Base-by-base conservation (phyloP, 2,888 invertebrate species). In the Protodeltote pygarga region DNA sequence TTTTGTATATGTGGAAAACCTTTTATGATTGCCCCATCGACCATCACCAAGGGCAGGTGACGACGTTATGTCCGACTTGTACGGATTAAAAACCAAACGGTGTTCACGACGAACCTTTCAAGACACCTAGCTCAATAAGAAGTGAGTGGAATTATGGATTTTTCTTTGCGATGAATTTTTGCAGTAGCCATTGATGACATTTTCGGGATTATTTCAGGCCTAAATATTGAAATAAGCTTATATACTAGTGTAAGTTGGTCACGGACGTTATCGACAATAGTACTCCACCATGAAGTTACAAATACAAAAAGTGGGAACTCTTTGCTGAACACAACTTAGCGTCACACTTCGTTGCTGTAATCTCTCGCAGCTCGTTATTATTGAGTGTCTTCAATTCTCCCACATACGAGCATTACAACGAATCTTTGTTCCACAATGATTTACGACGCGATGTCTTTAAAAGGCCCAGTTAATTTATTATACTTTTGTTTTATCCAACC, bases 381-480 rank as follows among this genome's bases (percentile, higher is more conserved):
- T 63, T 57, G 50, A 41, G 34, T 58, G 27, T 64, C 37, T 63
- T 58, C 50, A 49, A 41, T 49, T 38, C 33, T 11, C 27, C 21
- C 34, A 41, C 41, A 58, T 63, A 35, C 16, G 50, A 34, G 29
- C 58, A 29, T 42, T 41, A 41, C 50, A 42, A 42, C 23, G 20
- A 35, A 52, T 69, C 49, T 50, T 61, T 61, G 62, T 55, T 45
- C 39, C 17, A 24, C 29, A 55, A 50, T 69, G 70, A 69, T 69
- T 65, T 50, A 69, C 46, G 69, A 68, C 17, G 49, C 28, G 37
- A 42, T 55, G 65, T 65, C 55, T 65, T 65, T 65, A 47, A 35
- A 69, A 41, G 44, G 33, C 39, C 27, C 45, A 23, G 66, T 55
- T 65, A 55, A 69, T 65, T 59, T 65, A 65, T 65, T 50, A 60